phyloP scores from a whole-genome alignment of 2,888 invertebrate genomes.

The Opisthograptis luteolata region DNA sequence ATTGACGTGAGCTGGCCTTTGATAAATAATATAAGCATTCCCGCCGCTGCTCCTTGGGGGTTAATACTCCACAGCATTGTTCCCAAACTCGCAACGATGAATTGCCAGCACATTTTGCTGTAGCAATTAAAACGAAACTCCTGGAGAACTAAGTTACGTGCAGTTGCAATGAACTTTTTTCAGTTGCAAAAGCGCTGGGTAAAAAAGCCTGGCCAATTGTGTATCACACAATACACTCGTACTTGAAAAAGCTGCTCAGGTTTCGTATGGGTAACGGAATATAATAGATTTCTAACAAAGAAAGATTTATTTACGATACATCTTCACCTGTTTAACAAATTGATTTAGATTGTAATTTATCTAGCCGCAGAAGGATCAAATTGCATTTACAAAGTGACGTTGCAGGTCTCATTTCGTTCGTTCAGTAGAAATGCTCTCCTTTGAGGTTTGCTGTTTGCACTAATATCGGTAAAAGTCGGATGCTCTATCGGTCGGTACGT shows the following conservation, averaged over 20 bases:
- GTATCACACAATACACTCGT: too few relatives aligned
- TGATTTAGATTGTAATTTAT: too few relatives aligned
- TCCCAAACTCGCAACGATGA: slow-evolving; percentile 24
- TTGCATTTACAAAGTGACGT: not conserved
- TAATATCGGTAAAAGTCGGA: not conserved
- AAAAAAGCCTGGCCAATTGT: too few relatives aligned
- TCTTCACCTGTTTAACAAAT: too few relatives aligned
- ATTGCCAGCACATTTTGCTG: slow-evolving; percentile 54
- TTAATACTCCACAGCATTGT: slow-evolving; percentile 4
- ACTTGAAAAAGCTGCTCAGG: too few relatives aligned
- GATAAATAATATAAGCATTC: too few relatives aligned
- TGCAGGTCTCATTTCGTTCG: not conserved
- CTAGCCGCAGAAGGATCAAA: too few relatives aligned
- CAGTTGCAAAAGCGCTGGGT: not conserved
- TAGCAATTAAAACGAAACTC: slow-evolving; percentile 56
- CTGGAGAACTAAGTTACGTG: slow-evolving; percentile 49
- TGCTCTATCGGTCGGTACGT: not conserved
- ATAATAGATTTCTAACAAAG: too few relatives aligned
- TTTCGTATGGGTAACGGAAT: too few relatives aligned
- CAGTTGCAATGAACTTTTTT: slow-evolving; percentile 43
- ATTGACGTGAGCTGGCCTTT: too few relatives aligned
- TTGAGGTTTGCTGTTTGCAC: not conserved
- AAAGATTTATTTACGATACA: too few relatives aligned
- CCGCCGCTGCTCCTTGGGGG: too few relatives aligned
- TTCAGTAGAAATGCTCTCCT: not conserved